Conservation (phyloP, 2,113 vertebrate genomes). For the Gallinago jamesoni region DNA sequence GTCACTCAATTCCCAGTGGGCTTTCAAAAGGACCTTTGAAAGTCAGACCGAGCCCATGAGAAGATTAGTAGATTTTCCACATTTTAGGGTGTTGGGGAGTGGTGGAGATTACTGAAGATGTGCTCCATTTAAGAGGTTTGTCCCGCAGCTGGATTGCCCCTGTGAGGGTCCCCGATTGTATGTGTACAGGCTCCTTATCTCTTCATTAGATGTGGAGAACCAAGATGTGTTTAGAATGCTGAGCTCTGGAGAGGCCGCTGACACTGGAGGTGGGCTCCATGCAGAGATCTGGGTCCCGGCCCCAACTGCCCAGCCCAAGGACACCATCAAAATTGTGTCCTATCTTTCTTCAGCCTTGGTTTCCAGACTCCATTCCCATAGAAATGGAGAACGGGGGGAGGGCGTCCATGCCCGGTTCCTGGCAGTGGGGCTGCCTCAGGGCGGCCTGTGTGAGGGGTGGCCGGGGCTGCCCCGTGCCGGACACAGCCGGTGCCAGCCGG, state of each 20-base stretch:
- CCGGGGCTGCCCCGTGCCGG: background rate
- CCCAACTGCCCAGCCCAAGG: background rate
- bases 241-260: background rate
- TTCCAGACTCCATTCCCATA: background rate
- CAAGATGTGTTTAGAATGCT: background rate
- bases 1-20: background rate
- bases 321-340: background rate
- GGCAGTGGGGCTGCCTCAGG: accelerated
- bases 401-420: accelerated
- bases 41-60: background rate
- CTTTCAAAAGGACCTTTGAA: background rate
- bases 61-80: background rate
- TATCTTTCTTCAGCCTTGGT: background rate
- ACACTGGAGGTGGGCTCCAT: background rate
- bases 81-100: background rate
- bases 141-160: background rate
- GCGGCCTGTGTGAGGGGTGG: too few species aligned
- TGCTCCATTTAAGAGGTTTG: background rate
- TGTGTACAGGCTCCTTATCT: background rate
- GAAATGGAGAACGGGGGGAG: accelerated
- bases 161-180: background rate
- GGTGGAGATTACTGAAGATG: background rate
- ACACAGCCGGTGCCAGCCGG: background rate
- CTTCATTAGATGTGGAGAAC: background rate
- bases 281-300: background rate